Evolutionary conservation across 1,140 invertebrate genomes (phyloP).

Genomic region (Bathynomus jamesi): DNA sequence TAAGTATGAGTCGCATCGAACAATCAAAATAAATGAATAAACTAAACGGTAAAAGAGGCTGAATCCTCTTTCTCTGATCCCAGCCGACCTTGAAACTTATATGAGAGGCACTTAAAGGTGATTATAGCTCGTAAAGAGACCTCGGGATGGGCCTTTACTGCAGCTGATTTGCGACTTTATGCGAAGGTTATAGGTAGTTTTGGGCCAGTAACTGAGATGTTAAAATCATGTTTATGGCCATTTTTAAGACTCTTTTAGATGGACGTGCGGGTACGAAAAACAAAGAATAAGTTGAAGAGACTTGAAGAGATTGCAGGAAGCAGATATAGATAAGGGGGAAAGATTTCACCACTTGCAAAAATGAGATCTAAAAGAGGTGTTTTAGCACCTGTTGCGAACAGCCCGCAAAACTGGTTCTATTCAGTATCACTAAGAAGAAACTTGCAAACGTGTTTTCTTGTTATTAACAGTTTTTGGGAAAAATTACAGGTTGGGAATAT

Average conservation of each 20-base stretch:
- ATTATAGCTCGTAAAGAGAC: background rate
- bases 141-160: background rate
- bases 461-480: too few species aligned
- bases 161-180: background rate
- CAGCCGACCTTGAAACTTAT: background rate
- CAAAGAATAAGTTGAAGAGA: background rate
- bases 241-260: background rate
- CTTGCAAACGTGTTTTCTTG: too few species aligned
- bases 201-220: background rate
- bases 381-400: background rate
- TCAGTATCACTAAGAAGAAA: too few species aligned
- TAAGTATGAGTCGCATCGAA: background rate
- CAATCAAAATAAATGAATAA: conserved; percentile 2
- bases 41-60: background rate
- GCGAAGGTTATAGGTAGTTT: background rate
- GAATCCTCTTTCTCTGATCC: background rate
- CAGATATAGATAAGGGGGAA: background rate
- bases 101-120: background rate
- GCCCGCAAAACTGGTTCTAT: background rate
- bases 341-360: background rate
- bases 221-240: background rate
- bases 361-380: background rate
- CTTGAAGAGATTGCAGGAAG: background rate
- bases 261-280: background rate
- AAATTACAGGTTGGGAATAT: too few species aligned